Evolutionary conservation across 1,140 invertebrate species (phyloP), one percentile per base, ranked within the genome.

Genomic region (Drosophila kepulauana): DNA sequence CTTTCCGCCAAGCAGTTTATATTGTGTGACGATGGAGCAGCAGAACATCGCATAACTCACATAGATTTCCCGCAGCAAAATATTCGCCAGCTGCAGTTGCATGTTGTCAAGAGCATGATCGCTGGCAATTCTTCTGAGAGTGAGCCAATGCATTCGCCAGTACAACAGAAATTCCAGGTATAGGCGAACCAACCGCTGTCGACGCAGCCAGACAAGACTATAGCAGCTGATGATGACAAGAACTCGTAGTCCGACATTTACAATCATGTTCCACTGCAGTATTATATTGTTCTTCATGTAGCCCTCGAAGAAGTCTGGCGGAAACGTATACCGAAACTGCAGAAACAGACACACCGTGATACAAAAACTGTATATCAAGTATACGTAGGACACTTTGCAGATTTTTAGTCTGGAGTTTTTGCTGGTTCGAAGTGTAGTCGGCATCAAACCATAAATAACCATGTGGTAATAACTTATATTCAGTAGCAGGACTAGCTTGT

Each of bases 241-340:
- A 0, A 63, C 1, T 6, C 78, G 69, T 0, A 78, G 16, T 0
- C 2, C 2, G 6, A 56, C 1, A 5, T 15, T 35, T 2, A 67
- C 33, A 25, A 75, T 16, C 5, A 75, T 63, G 41, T 51, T 63
- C 52, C 72, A 68, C 30, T 78, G 80, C 7, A 87, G 64, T 2
- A 89, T 38, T 5, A 84, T 66, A 56, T 84, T 82, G 45, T 69
- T 38, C 13, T 43, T 71, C 3, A 84, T 80, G 16, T 87, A 87
- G 2, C 51, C 63, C 0, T 56, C 68, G n/a, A 66, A 8, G 0
- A 75, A 6, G 6, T 10, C 45, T 1, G 7, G 8, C 1, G 74
- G 69, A 1, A 80, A 1, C n/a, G 80, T 56, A 0, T n/a, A 63
- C 16, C 72, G 75, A 2, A 78, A 25, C 25, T 43, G 62, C 5